phyloP scores from a whole-genome alignment of 2,113 vertebrate species.

The Pogonocichla stellata region DNA sequence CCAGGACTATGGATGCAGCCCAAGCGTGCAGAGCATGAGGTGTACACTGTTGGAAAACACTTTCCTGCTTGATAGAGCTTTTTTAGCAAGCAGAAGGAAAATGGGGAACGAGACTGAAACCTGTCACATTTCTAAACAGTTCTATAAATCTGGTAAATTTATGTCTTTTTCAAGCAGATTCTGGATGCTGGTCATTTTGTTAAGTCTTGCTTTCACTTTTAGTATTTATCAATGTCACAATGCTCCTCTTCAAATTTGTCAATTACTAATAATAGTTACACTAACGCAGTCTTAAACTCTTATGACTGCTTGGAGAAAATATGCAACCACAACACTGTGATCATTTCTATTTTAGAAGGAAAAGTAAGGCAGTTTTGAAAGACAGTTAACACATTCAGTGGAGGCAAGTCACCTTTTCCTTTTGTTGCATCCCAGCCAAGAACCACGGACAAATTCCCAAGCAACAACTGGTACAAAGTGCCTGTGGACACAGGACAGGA shows the following conservation, averaged over 20 bases:
- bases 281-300: neutral
- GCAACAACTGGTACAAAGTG: neutral
- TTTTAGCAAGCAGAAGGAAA: neutral
- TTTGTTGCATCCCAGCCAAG: neutral
- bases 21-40: neutral
- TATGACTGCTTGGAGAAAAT: neutral
- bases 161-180: neutral
- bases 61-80: neutral
- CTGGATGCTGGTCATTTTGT: neutral
- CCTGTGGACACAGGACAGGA: rapidly evolving
- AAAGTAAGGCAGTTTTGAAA: neutral
- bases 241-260: neutral
- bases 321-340: neutral
- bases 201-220: neutral
- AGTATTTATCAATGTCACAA: neutral
- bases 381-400: neutral
- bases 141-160: neutral
- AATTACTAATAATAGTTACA: neutral
- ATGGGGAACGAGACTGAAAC: rapidly evolving
- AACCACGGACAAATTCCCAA: rapidly evolving
- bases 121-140: neutral
- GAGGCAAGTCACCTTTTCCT: neutral
- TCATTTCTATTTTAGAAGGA: neutral
- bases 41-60: rapidly evolving
- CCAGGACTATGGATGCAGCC: neutral